phyloP scores from a whole-genome alignment of 2,888 invertebrate species.

The Caenorhabditis parvicauda region DNA sequence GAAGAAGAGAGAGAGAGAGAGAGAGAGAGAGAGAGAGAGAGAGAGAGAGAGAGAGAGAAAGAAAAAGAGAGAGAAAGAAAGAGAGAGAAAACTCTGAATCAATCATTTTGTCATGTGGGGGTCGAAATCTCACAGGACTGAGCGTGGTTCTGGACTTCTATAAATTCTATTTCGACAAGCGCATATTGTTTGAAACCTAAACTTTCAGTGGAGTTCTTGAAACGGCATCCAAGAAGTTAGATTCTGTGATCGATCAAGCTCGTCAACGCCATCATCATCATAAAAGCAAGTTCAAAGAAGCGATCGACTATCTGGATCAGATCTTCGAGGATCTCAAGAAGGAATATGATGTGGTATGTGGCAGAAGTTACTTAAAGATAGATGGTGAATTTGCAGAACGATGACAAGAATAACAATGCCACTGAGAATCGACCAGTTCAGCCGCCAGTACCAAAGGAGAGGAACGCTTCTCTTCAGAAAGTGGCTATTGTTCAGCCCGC shows the following conservation, averaged over 20 bases:
- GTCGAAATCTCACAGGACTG: not conserved
- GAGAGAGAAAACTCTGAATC: no score
- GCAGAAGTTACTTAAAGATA: not conserved
- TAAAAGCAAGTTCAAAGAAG: slow-evolving; percentile 59
- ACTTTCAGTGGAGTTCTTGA: slow-evolving; percentile 51
- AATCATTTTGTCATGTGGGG: not conserved
- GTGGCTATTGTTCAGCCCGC: no score
- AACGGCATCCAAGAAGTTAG: slow-evolving; percentile 52
- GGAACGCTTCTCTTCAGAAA: no score
- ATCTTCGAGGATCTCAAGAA: slow-evolving; percentile 61
- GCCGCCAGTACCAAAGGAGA: no score
- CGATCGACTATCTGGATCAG: slow-evolving; percentile 61
- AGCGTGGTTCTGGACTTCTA: not conserved
- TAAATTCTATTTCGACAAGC: no score
- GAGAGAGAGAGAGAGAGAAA: no score
- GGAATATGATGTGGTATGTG: slow-evolving; percentile 42
- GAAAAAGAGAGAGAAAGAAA: no score
- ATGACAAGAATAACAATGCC: slow-evolving; percentile 26
- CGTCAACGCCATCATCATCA: slow-evolving; percentile 46
- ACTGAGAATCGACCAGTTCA: slow-evolving; percentile 9
- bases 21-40: no score
- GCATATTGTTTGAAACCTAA: no score
- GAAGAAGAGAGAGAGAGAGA: no score
- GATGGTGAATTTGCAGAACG: slow-evolving; percentile 10
- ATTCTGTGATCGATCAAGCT: slow-evolving; percentile 59